Evolutionary conservation across 2,888 invertebrate species (phyloP), one percentile per base, ranked within the genome.

Genomic region (Drosophila borborema): DNA sequence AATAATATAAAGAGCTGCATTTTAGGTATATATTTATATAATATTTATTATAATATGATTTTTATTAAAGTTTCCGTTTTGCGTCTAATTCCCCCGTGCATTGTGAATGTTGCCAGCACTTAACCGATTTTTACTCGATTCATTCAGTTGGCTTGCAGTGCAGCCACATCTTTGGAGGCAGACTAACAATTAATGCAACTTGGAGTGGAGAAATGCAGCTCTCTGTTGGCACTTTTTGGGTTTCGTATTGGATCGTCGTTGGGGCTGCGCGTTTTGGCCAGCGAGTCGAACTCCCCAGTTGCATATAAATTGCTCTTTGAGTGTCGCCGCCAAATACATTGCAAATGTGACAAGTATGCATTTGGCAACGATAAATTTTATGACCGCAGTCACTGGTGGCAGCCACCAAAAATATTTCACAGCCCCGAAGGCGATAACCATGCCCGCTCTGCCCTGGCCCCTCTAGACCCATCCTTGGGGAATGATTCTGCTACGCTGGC

Each of bases 311-410:
- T 86, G 89, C 77, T 72, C 83, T 86, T 86, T 87, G 83, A 78
- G 85, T 76, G 80, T 74, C 72, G 74, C 63, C 77, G 80, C 77
- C 81, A 81, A 86, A 82, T 68, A 78, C 86, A 88, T 89, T 87
- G 88, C 88, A 76, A 85, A 87, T 89, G 87, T 87, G 87, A 87
- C 87, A 87, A 87, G 89, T 89, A 86, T 89, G 90, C 86, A 80
- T 86, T 85, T 88, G 88, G 89, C 77, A 82, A 81, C 88, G 73
- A 87, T 87, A 87, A 87, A 87, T 87, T 89, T 83, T 71, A 76
- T 74, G 79, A 89, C 87, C 87, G 75, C 87, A 86, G 86, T 79
- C 89, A 72, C 68, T 77, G 72, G 80, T 71, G 77, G 70, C 83
- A 60, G 78, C 81, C 77, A 82, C 82, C 86, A 78, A 85, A 84